Conservation (phyloP, 2,888 invertebrate genomes). For the Thera britannica region DNA sequence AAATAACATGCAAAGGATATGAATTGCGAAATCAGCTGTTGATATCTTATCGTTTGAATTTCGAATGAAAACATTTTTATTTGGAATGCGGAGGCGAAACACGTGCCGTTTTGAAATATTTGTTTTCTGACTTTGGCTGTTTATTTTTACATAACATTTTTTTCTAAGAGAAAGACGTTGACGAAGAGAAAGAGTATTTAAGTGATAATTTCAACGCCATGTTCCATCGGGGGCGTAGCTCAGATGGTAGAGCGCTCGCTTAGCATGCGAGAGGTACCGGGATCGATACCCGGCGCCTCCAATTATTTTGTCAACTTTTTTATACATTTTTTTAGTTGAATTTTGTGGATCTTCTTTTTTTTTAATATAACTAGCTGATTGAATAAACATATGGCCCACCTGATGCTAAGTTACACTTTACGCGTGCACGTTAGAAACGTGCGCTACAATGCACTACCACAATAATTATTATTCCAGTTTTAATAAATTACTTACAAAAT, state of each 20-base stretch:
- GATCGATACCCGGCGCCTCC: constrained; percentile 86
- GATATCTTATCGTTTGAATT: constrained; percentile 24
- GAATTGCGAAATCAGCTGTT: constrained; percentile 35
- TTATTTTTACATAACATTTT: background rate
- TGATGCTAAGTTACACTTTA: too few species aligned
- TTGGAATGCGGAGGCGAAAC: constrained; percentile 20
- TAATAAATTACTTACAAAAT: too few species aligned
- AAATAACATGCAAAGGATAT: constrained; percentile 33
- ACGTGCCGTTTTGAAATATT: constrained; percentile 22
- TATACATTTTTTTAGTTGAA: background rate
- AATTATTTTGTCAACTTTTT: constrained; percentile 39
- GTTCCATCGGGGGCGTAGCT: constrained; percentile 78
- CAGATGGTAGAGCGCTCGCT: constrained; percentile 86
- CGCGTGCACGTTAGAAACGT: too few species aligned
- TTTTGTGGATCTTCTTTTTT: background rate
- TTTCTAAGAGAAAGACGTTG: too few species aligned
- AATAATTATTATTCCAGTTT: too few species aligned
- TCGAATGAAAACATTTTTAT: constrained; percentile 24
- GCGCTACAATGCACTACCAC: too few species aligned
- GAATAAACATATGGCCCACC: too few species aligned
- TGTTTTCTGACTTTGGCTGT: constrained; percentile 9
- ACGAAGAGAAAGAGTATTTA: too few species aligned
- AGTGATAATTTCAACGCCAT: background rate
- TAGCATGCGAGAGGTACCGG: constrained; percentile 85
- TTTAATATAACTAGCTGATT: background rate